Evolutionary conservation across 2,797 vertebrate species (phyloP), one percentile per base, ranked within the genome.

Genomic region (Yasuhikotakia modesta): DNA sequence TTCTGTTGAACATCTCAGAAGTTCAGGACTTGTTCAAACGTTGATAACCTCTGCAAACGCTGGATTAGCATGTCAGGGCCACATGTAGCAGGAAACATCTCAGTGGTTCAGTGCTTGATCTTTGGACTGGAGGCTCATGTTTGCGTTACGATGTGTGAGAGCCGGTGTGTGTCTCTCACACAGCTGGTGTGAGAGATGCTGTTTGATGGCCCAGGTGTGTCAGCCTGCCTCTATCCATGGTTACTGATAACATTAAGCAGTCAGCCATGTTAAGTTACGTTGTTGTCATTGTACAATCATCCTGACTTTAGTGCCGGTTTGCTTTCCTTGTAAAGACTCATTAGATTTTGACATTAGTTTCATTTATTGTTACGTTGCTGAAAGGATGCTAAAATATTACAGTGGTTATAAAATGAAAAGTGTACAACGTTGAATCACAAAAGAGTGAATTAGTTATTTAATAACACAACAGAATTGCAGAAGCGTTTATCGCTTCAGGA

Each of bases 91-190:
- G 7, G 27, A 64, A 52, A 22, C 60, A 70, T 66, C 46, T 39
- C 52, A 35, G 22, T 27, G 45, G 76, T 14, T 43, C 7, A 57
- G 52, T 39, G 6, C 21, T 21, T 70, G 57, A 50, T 43, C 58
- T 76, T 80, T 80, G 48, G 58, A 64, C 67, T 63, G 6, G 16
- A 24, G 65, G 19, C 14, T 24, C 60, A 48, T 76, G 68, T 60
- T 55, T 55, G n/a, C 22, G 17, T 50, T 30, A 70, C 58, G 7
- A 43, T 12, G 55, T 43, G 32, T 66, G 55, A 57, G 45, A 50
- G 30, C 8, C n/a, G n/a, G n/a, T n/a, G n/a, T n/a, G n/a, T n/a
- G n/a, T n/a, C n/a, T n/a, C n/a, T n/a, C n/a, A n/a, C n/a, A n/a
- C n/a, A n/a, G n/a, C n/a, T n/a, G n/a, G n/a, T n/a, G n/a, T n/a